These are phyloP conservation scores for Premnoplex brunnescens DNA, from an alignment of 2,797 vertebrate species.

Conservation along the genomic window DNA sequence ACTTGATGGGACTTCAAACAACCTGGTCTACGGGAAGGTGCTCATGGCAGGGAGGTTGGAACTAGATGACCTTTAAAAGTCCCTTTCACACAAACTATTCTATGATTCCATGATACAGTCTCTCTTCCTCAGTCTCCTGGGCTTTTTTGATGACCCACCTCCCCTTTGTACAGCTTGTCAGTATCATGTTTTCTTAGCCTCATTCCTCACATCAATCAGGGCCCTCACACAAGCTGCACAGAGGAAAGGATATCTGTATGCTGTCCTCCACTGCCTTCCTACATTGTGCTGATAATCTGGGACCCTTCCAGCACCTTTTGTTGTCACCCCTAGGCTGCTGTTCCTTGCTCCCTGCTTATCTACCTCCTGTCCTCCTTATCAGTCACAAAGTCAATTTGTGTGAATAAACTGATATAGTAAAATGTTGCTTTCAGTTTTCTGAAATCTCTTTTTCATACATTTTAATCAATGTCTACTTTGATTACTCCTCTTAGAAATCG, in stretches of 20 bases:
- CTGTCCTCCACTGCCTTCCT: not conserved
- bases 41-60: not conserved
- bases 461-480: not conserved
- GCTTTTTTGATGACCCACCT: not conserved
- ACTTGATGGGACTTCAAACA: not conserved
- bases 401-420: not conserved
- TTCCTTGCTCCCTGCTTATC: not conserved
- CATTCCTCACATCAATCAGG: not conserved
- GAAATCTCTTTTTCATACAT: not conserved
- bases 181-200: not conserved
- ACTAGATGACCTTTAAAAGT: not conserved
- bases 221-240: not conserved
- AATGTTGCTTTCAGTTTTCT: not conserved
- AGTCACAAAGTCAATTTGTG: not conserved
- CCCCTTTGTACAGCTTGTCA: not conserved
- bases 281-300: not conserved
- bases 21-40: not conserved
- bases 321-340: not conserved
- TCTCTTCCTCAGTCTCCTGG: not conserved
- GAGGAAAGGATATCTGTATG: not conserved
- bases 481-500: not conserved
- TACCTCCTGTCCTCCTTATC: not conserved
- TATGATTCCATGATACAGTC: rapidly evolving
- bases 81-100: not conserved
- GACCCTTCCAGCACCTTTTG: not conserved